Percentiles rank a stretch among this genome's conserved stretches.
These are phyloP conservation scores for Hydra vulgaris DNA, from an alignment of 30 jellyfish, hydroid and myxozoan genomes.

Conservation along the genomic window DNA sequence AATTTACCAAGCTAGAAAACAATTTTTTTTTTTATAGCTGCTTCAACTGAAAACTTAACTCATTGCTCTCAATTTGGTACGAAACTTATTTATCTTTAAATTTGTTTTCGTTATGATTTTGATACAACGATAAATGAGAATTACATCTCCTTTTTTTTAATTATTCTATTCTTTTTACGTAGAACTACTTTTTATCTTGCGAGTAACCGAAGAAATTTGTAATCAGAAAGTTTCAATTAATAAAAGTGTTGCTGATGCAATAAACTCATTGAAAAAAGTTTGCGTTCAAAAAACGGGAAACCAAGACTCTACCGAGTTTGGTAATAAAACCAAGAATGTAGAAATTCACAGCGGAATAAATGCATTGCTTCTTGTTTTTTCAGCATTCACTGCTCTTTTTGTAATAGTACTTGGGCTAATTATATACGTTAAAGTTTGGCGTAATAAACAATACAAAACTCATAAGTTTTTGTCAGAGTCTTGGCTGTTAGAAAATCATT, in stretches of 20 bases:
- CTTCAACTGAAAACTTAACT: not conserved
- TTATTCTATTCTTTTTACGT: no score
- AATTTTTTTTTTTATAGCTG: not conserved
- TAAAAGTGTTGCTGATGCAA: not conserved
- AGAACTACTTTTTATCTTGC: not conserved
- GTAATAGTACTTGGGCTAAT: not conserved
- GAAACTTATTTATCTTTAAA: not conserved
- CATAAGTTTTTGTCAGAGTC: not conserved
- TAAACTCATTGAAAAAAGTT: not conserved
- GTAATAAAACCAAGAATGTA: not conserved
- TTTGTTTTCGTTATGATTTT: no score
- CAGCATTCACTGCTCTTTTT: not conserved
- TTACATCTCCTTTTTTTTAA: not conserved
- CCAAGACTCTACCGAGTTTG: not conserved
- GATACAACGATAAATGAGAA: no score
- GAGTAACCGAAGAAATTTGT: not conserved
- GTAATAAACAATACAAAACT: not conserved
- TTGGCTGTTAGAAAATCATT: not conserved
- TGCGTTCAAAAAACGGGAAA: not conserved
- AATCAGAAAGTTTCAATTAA: not conserved
- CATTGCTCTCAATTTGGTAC: not conserved
- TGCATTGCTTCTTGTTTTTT: not conserved
- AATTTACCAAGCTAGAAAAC: not conserved
- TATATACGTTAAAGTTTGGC: not conserved
- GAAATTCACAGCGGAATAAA: not conserved